Conservation (phyloP, 2,797 vertebrate genomes). For the Morus bassanus region DNA sequence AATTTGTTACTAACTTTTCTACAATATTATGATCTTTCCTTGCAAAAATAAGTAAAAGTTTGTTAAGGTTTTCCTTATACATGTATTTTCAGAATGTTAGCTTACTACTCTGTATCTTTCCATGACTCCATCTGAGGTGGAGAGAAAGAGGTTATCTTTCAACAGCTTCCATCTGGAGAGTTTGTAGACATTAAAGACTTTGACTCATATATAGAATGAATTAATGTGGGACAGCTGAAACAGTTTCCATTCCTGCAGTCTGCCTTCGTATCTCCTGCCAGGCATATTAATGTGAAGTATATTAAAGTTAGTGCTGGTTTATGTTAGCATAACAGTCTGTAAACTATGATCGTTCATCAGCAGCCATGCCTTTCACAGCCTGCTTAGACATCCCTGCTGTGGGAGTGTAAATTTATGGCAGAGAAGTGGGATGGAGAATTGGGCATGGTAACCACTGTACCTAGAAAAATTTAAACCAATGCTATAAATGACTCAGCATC, state of each 20-base stretch:
- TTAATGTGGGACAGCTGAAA: slow-evolving; percentile 33
- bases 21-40: not conserved
- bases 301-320: slow-evolving; percentile 42
- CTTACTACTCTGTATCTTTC: not conserved
- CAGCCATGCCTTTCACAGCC: slow-evolving; percentile 28
- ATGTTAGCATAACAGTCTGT: slow-evolving; percentile 8
- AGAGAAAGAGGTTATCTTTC: not conserved
- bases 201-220: not conserved
- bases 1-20: not conserved
- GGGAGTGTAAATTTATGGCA: slow-evolving; percentile 52
- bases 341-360: slow-evolving; percentile 11
- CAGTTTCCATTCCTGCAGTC: not conserved
- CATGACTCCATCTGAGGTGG: not conserved
- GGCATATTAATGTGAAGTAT: slow-evolving; percentile 19
- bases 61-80: not conserved
- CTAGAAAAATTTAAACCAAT: slow-evolving; percentile 1
- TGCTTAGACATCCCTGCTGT: slow-evolving; percentile 11
- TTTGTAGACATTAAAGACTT: slow-evolving; percentile 22
- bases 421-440: not conserved
- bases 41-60: not conserved
- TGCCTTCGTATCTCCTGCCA: slow-evolving; percentile 19
- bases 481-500: slow-evolving; percentile 30
- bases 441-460: slow-evolving; percentile 2
- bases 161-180: not conserved
- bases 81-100: not conserved